Evolutionary conservation across 2,113 vertebrate genomes (phyloP).

Genomic region (Podarcis cretensis): DNA sequence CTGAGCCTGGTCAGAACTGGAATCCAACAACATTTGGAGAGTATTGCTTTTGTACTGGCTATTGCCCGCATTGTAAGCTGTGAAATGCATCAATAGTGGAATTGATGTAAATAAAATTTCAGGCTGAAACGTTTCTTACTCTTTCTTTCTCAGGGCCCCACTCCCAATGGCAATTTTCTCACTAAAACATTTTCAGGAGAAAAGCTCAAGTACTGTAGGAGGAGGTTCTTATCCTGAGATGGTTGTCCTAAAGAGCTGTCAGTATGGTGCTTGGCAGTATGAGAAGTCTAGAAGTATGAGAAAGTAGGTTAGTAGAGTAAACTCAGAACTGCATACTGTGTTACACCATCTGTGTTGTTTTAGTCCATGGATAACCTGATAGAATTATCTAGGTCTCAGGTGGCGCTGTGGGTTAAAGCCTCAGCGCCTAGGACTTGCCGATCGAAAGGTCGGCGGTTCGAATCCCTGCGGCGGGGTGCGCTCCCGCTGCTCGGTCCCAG

Average conservation of each 20-base stretch:
- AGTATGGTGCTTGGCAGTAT: fast-evolving
- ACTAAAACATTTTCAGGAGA: background rate
- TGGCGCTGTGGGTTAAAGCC: too few relatives aligned
- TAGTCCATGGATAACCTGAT: background rate
- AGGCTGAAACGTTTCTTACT: background rate
- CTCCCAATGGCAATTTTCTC: background rate
- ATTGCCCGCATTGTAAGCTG: background rate
- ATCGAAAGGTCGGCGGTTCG: too few relatives aligned
- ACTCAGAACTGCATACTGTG: fast-evolving
- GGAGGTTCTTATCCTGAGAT: fast-evolving
- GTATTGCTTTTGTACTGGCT: background rate
- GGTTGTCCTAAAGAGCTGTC: fast-evolving
- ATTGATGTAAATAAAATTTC: background rate
- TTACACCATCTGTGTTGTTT: background rate
- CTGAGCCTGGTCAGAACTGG: too few relatives aligned
- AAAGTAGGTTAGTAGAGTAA: fast-evolving
- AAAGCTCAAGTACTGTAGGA: background rate
- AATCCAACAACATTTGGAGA: too few relatives aligned
- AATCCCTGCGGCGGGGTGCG: too few relatives aligned
- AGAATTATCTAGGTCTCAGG: background rate
- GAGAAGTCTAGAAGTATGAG: background rate
- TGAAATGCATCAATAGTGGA: background rate
- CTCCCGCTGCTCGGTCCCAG: too few relatives aligned
- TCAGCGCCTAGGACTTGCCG: too few relatives aligned
- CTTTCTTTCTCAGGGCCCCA: background rate